phyloP scores from a whole-genome alignment of 2,888 invertebrate species.

The Dorcus parallelipipedus region DNA sequence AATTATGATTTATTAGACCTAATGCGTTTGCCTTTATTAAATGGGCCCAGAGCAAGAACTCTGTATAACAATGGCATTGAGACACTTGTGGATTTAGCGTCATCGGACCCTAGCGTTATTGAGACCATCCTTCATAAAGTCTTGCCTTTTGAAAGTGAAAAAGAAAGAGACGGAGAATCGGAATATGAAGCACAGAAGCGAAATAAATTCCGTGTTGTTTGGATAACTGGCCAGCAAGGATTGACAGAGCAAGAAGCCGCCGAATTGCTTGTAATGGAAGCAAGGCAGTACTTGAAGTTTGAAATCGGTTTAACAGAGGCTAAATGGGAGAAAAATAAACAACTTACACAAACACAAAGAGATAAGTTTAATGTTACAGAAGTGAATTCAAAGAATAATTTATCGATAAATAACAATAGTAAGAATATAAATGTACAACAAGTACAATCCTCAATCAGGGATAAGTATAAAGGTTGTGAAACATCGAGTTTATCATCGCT shows the following conservation, averaged over 20 bases:
- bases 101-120: slow-evolving; percentile 63
- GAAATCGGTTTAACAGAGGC: slow-evolving; percentile 72
- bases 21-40: slow-evolving; percentile 78
- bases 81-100: slow-evolving; percentile 74
- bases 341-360: not conserved
- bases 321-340: slow-evolving; percentile 57
- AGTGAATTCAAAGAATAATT: not conserved
- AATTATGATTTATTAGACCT: slow-evolving; percentile 89
- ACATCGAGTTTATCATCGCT: not conserved
- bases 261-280: slow-evolving; percentile 70
- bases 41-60: slow-evolving; percentile 79
- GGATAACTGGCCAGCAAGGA: slow-evolving; percentile 77
- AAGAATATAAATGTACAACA: not conserved
- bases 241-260: slow-evolving; percentile 82
- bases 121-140: slow-evolving; percentile 76
- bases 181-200: slow-evolving; percentile 62
- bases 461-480: not conserved
- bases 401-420: no score
- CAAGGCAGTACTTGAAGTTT: slow-evolving; percentile 65
- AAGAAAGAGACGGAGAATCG: slow-evolving; percentile 69
- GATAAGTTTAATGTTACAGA: not conserved
- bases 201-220: slow-evolving; percentile 67
- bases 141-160: slow-evolving; percentile 81
- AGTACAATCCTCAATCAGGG: not conserved
- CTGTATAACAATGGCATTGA: slow-evolving; percentile 79